These are phyloP conservation scores for Arnoldichthys spilopterus DNA, from an alignment of 2,797 vertebrate genomes.

Conservation along the genomic window DNA sequence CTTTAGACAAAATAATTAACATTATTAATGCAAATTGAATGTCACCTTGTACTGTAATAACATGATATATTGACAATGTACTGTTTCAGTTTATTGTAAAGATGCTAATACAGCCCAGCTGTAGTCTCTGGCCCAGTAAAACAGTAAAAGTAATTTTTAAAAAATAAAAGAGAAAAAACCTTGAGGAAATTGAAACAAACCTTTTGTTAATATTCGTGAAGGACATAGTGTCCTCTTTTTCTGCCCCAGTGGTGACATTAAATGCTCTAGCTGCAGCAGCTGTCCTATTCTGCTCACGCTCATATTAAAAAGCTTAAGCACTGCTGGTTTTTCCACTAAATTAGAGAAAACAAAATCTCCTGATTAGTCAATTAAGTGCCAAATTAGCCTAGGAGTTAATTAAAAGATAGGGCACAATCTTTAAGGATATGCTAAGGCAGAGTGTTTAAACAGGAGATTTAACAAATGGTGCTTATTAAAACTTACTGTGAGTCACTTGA, in stretches of 20 bases:
- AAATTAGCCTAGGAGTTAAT: conserved; percentile 85
- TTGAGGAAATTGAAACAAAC: neutral
- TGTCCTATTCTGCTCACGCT: conserved; percentile 64
- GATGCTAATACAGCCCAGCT: too few species aligned
- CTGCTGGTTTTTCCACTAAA: conserved; percentile 82
- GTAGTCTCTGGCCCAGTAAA: neutral
- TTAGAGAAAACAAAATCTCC: conserved; percentile 85
- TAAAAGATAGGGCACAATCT: conserved; percentile 83
- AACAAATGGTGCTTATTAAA: conserved; percentile 86
- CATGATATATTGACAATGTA: neutral
- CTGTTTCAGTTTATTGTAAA: too few species aligned
- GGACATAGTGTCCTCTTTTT: conserved; percentile 40
- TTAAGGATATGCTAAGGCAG: conserved; percentile 75
- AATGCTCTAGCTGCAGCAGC: conserved; percentile 68
- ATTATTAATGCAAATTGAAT: neutral
- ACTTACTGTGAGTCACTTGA: conserved; percentile 83
- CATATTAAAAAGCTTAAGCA: conserved; percentile 79
- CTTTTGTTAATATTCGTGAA: neutral
- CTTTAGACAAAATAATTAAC: too few species aligned
- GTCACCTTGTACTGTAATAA: neutral
- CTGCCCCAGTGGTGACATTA: conserved; percentile 61
- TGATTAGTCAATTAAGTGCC: conserved; percentile 86
- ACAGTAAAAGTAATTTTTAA: too few species aligned
- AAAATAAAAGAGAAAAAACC: neutral
- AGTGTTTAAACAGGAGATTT: conserved; percentile 85